Conservation (phyloP, 1,140 invertebrate genomes). For the Brachionus paranguensis region DNA sequence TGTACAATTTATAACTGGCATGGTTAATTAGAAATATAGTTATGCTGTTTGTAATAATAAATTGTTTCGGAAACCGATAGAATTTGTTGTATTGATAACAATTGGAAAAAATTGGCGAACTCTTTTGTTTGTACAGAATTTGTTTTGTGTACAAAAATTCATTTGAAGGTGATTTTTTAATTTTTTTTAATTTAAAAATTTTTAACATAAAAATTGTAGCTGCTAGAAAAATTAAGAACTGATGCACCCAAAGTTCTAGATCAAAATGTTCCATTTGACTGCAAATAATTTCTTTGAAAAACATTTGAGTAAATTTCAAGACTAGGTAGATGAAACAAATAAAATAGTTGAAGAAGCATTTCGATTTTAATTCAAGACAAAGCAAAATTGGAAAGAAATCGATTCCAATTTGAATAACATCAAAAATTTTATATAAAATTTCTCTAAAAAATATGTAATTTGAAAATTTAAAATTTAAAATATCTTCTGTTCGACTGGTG, state of each 20-base stretch:
- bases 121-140: background rate
- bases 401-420: constrained; percentile 4
- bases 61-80: background rate
- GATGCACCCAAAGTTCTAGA: background rate
- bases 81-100: background rate
- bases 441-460: background rate
- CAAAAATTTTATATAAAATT: background rate
- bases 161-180: background rate
- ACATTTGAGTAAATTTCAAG: background rate
- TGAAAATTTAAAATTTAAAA: background rate
- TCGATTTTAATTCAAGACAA: background rate
- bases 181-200: background rate
- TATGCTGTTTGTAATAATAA: background rate
- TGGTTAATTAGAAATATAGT: background rate
- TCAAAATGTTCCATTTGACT: background rate
- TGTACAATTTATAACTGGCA: background rate
- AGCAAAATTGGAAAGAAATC: constrained; percentile 29
- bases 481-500: background rate
- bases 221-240: background rate
- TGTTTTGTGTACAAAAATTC: background rate
- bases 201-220: background rate
- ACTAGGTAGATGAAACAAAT: background rate
- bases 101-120: background rate
- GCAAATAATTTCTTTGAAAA: background rate
- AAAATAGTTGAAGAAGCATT: background rate